Percentiles rank a stretch among this genome's conserved stretches.
Evolutionary conservation across 2,113 vertebrate genomes (phyloP).

Genomic region (Struthio camelus): DNA sequence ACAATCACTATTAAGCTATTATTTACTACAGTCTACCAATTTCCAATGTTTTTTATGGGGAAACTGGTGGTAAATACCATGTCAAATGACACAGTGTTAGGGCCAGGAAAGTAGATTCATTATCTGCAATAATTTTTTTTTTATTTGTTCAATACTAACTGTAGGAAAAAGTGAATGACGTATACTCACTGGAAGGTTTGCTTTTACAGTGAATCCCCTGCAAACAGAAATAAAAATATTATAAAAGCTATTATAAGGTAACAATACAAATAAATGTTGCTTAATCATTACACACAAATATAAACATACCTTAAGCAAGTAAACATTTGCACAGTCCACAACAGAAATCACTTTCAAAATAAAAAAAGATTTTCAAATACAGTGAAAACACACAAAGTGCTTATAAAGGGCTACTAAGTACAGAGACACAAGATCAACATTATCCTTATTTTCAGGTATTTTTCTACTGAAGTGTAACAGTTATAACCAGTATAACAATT

Average conservation of each 20-base stretch:
- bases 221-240: conserved; percentile 50
- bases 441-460: neutral
- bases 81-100: neutral
- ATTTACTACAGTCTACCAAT: neutral
- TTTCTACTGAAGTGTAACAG: neutral
- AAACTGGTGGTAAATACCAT: neutral
- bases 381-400: neutral
- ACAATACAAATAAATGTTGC: neutral
- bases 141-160: neutral
- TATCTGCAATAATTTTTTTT: neutral
- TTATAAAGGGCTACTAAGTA: rapidly evolving
- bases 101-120: neutral
- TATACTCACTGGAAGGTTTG: conserved; percentile 69
- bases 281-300: neutral
- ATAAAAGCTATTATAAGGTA: neutral
- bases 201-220: conserved; percentile 73
- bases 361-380: neutral
- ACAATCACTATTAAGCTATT: neutral
- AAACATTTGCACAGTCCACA: neutral
- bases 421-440: neutral
- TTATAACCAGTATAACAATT: neutral
- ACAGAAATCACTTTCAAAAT: neutral
- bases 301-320: neutral
- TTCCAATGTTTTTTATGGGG: neutral
- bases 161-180: neutral